Base-by-base conservation (phyloP, 53 echinoderm and acorn worm species). In the Echinarachnius parma region DNA sequence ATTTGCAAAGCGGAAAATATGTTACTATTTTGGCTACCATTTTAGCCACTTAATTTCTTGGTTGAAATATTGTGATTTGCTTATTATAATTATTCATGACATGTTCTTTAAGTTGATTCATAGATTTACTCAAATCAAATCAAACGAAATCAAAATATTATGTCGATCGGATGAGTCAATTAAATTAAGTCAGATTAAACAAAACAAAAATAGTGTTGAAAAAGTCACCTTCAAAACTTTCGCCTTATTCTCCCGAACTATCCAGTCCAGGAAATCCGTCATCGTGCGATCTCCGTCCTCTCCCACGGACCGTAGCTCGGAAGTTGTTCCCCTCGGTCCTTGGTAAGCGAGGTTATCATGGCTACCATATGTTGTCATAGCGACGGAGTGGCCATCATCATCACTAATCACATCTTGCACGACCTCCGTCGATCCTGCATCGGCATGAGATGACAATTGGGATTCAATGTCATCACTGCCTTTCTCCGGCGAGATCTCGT, bases 241-340 rank as follows among this genome's bases (percentile, higher is more conserved):
- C 13, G 68, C 68, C 34, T 52, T 68, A 24, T 68, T 52, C 34
- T 68, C 52, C 3, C 16, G 20, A 30, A 68, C 52, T 1, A 68
- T 52, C 68, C 68, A 68, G 21, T 68, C 68, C 18, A 68, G 31
- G 24, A 68, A 68, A 1, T 68, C 68, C 18, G 68, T 34, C 3
- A 34, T 31, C 5, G 52, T 28, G 20, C 19, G 50, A 10, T 68
- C 34, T 21, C 16, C 36, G 24, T 46, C 46, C 28, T 65, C 65
- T 16, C 47, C 46, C 7, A 24, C 5, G 2, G 29, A 46, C 39
- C 39, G 46, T 9, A 29, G 22, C 10, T 14, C 33, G 28, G 50
- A 34, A 21, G 21, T 34, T 30, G 50, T 64, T 52, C 50, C 31
- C 30, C 68, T 21, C 52, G 26, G 65, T 25, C 36, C 0, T 24